Base-by-base conservation (phyloP, 2,113 vertebrate species). In the Forbesichthys papilliferus region DNA sequence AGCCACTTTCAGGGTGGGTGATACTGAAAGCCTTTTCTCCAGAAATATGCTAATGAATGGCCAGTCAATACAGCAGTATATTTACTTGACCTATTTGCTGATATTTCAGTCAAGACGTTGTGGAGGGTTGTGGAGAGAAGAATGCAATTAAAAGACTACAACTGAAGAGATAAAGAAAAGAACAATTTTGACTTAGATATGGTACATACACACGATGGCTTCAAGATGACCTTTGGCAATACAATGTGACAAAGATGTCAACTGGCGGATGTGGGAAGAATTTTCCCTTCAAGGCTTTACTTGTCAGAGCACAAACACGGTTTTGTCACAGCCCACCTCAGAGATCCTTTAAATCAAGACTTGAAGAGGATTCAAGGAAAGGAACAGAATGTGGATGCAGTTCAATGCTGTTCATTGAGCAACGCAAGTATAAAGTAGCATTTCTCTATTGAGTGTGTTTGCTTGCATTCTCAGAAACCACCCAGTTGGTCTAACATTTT, bases 21-120 rank as follows among this genome's bases (percentile, higher is more conserved):
- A 34, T 7, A 57, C 53, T 65, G 60, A 79, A 73, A 83, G 77
- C 16, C 66, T 48, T 83, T 86, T 52, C 59, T 83, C 76, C 78
- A 75, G 74, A 77, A 48, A 77, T 81, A 89, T 87, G 79, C 79
- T 84, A 79, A 88, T 78, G 69, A 20, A 3, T 60, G 75, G 65
- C 67, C 20, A 48, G 84, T 89, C 84, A 75, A 87, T 89, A 84
- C 33, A 58, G 48, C 78, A 73, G 66, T 79, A 79, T 82, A 87
- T 89, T 86, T 78, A 83, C 74, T 72, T 54, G 34, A 33, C 73
- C 76, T 16, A 69, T 59, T 80, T 84, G 84, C 85, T 86, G 87
- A 87, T 71, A 54, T 73, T 73, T 76, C 83, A 83, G 34, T 58
- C 63, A 53, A 78, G 78, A 75, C 60, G 33, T 77, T 55, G 48